Evolutionary conservation across 2,888 invertebrate species (phyloP), one percentile per base, ranked within the genome.

Genomic region (Parnassius mnemosyne): DNA sequence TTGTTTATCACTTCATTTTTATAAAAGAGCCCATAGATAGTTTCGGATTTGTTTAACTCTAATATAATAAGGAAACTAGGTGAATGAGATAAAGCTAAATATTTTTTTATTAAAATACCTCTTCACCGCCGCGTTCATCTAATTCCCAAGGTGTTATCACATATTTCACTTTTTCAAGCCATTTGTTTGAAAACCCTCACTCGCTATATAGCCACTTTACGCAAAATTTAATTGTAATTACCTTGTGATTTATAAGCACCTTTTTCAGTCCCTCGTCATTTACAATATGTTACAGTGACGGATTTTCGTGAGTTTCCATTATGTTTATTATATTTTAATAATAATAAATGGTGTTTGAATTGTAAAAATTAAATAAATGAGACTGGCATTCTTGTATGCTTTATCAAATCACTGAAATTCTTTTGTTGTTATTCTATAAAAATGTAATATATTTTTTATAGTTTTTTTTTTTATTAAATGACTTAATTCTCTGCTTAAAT

Each of bases 201-300:
- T 54, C 54, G 51, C 62, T 50, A 53, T 50, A 53, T 59, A 13
- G 63, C 47, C 58, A 50, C 55, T 54, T 49, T 34, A 50, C 51
- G 46, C 49, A 49, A 41, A 55, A 63, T 63, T 63, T 52, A 58
- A 63, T 63, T 51, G 58, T 55, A 59, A 63, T 63, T 63, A 63
- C 42, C 12, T 63, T 46, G 42, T 58, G 59, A 63, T 63, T 63
- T 59, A 59, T 59, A 20, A 43, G 55, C 42, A 63, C 59, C 54
- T 63, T 63, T 63, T 63, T 59, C n/a, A 20, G 44, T 34, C 63
- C 58, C 43, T 63, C 59, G 43, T 63, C 54, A 59, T 55, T 63
- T 55, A 55, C 41, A 59, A 56, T 59, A 55, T 59, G 46, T 63
- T 59, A 63, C 55, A 54, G 3, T 59, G 50, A 63, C 50, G 55